Evolutionary conservation across 2,797 vertebrate species (phyloP).

Genomic region (Meda fulgida): DNA sequence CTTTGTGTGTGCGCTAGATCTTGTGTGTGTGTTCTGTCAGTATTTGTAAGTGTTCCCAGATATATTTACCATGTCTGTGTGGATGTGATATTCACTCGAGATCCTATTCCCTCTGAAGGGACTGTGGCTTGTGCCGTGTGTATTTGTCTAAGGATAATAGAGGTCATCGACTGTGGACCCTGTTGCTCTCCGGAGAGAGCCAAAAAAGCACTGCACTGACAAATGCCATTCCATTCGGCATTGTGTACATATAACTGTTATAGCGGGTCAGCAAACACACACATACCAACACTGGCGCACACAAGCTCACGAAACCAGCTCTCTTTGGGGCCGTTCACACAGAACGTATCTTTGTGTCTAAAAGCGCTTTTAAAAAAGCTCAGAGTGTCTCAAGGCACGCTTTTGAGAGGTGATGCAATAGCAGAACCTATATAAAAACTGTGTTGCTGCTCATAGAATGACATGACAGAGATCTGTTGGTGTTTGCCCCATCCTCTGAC

Average conservation of each 20-base stretch:
- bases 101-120: conserved; percentile 34
- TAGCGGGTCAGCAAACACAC: conserved; percentile 25
- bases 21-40: conserved; percentile 58
- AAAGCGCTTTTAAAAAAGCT: too few species aligned
- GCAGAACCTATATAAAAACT: too few species aligned
- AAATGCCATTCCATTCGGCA: conserved; percentile 64
- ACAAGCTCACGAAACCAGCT: not conserved
- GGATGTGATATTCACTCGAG: conserved; percentile 50
- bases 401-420: too few species aligned
- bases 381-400: too few species aligned
- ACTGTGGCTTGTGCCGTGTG: conserved; percentile 44
- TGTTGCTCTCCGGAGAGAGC: conserved; percentile 56
- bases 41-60: conserved; percentile 42
- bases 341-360: too few species aligned
- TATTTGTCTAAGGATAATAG: conserved; percentile 75
- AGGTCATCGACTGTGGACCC: conserved; percentile 67
- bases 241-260: conserved; percentile 41
- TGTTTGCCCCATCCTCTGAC: too few species aligned
- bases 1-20: not conserved
- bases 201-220: conserved; percentile 60
- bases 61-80: conserved; percentile 62
- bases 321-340: not conserved
- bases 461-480: too few species aligned
- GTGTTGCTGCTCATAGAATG: too few species aligned
- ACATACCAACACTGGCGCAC: conserved; percentile 19